Conservation (phyloP, 1,140 invertebrate genomes). For the Cotesia typhae region DNA sequence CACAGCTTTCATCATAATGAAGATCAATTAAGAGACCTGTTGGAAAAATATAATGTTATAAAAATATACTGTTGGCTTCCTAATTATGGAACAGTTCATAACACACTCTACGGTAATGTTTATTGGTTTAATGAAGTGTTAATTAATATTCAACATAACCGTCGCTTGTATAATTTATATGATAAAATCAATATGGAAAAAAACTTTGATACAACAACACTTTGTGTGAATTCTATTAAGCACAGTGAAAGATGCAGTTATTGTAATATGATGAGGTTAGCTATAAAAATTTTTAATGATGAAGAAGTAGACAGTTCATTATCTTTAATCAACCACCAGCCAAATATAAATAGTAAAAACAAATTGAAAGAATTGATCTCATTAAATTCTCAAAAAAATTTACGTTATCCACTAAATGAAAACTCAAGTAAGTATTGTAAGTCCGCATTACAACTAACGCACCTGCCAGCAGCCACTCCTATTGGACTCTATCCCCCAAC, state of each 20-base stretch:
- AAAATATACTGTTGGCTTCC: conserved; percentile 10
- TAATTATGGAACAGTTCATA: conserved; percentile 2
- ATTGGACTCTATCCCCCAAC: no score
- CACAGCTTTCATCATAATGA: background rate
- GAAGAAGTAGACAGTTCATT: no score
- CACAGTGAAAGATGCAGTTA: background rate
- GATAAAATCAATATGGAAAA: background rate
- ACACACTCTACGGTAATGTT: background rate
- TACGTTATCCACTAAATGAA: no score
- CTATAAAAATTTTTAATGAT: background rate
- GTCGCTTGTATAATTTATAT: conserved; percentile 1
- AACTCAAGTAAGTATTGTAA: no score
- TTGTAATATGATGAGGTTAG: conserved; percentile 5
- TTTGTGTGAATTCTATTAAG: conserved; percentile 7
- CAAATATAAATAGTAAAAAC: no score
- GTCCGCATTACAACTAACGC: no score
- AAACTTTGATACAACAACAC: background rate
- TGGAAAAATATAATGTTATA: background rate
- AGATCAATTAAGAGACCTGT: background rate
- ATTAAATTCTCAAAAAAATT: no score
- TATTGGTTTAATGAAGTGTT: conserved; percentile 1
- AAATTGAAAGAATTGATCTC: no score
- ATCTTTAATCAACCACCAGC: no score
- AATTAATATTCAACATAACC: background rate
- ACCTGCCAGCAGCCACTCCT: no score